These are phyloP conservation scores for Agrypnus murinus DNA, from an alignment of 2,888 invertebrate species.

Conservation along the genomic window DNA sequence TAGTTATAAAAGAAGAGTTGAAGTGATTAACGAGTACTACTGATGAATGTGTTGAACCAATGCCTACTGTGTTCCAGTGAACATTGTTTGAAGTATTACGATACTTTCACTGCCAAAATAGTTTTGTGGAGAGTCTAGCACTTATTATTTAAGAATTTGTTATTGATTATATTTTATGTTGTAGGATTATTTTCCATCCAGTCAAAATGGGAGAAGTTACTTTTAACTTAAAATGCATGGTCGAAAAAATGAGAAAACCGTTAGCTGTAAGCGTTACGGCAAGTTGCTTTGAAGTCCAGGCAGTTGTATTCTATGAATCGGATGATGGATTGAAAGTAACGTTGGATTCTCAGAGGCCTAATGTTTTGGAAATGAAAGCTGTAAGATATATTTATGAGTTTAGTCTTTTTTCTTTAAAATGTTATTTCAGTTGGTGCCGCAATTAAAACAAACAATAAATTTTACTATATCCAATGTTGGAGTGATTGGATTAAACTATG, in stretches of 20 bases:
- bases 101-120: no score
- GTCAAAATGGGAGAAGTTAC: constrained; percentile 73
- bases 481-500: constrained; percentile 66
- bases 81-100: no score
- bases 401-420: no score
- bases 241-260: constrained; percentile 73
- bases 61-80: no score
- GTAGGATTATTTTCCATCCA: constrained; percentile 75
- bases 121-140: no score
- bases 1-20: no score
- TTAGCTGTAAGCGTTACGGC: constrained; percentile 74
- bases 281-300: constrained; percentile 73
- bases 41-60: no score
- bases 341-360: constrained; percentile 62
- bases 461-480: constrained; percentile 67
- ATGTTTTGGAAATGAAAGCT: constrained; percentile 68
- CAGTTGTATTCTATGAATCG: constrained; percentile 71
- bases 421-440: constrained; percentile 65
- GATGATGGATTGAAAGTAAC: constrained; percentile 57
- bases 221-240: constrained; percentile 75
- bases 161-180: no score
- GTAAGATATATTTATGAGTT: no score
- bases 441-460: constrained; percentile 57
- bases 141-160: no score
- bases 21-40: no score